These are phyloP conservation scores for Pachliopta kotzebuea DNA, from an alignment of 2,888 invertebrate species.

Conservation along the genomic window DNA sequence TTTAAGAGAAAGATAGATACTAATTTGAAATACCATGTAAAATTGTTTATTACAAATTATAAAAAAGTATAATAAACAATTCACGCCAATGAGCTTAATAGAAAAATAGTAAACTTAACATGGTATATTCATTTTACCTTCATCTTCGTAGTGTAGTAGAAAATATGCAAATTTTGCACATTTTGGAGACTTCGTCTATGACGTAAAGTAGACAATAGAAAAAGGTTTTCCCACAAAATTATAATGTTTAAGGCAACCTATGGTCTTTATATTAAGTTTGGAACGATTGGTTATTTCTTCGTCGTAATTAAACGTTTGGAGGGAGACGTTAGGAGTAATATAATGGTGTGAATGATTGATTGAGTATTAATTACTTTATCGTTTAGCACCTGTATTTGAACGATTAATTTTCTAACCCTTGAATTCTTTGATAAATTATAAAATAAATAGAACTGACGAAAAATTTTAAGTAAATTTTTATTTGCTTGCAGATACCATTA, in stretches of 20 bases:
- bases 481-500: no score
- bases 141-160: neutral
- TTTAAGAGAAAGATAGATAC: no score
- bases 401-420: constrained; percentile 38
- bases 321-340: constrained; percentile 66
- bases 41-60: no score
- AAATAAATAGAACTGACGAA: no score
- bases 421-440: constrained; percentile 1
- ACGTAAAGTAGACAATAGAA: neutral
- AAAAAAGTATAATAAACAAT: no score
- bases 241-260: neutral
- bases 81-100: no score
- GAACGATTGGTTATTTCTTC: constrained; percentile 10
- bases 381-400: constrained; percentile 63
- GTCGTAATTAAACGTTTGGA: constrained; percentile 49
- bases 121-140: neutral
- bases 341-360: constrained; percentile 72
- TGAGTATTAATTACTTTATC: constrained; percentile 73
- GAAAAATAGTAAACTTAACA: neutral
- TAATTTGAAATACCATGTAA: no score
- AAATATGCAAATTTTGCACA: constrained; percentile 11
- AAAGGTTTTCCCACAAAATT: neutral
- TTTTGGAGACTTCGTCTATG: neutral
- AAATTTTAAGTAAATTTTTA: no score
- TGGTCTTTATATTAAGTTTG: neutral